These are phyloP conservation scores for Phyllopteryx taeniolatus DNA, from an alignment of 2,113 vertebrate species.

Conservation along the genomic window DNA sequence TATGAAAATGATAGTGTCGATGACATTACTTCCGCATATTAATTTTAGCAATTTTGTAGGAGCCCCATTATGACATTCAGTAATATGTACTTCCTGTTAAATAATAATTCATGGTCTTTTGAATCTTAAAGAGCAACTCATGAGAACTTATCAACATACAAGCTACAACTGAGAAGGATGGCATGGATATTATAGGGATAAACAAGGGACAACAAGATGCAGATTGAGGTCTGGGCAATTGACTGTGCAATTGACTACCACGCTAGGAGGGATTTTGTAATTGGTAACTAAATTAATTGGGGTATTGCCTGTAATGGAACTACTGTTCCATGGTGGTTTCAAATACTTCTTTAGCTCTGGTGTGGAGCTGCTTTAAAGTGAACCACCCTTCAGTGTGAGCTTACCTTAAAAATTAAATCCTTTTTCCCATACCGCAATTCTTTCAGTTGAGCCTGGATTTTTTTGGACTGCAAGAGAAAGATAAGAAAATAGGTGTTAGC, in stretches of 20 bases:
- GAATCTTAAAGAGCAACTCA: too few relatives aligned
- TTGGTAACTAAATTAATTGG: conserved; percentile 55
- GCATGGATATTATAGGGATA: conserved; percentile 5
- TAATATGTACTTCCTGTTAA: too few relatives aligned
- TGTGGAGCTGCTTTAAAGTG: conserved; percentile 42
- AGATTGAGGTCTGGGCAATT: conserved; percentile 12
- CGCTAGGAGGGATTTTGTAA: conserved; percentile 40
- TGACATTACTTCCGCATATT: too few relatives aligned
- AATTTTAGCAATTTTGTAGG: too few relatives aligned
- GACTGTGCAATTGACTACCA: conserved; percentile 25
- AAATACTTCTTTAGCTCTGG: conserved; percentile 50
- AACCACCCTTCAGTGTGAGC: conserved; percentile 54
- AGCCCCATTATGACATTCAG: too few relatives aligned
- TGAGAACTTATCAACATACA: conserved; percentile 19
- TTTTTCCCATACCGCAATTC: conserved; percentile 98
- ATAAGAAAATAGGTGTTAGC: conserved; percentile 70
- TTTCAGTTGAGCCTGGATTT: conserved; percentile 97
- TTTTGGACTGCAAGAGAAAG: conserved; percentile 88
- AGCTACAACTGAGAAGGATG: conserved; percentile 29
- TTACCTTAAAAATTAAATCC: conserved; percentile 98
- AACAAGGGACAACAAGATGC: conserved; percentile 16
- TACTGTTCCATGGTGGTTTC: conserved; percentile 50
- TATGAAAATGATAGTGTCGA: too few relatives aligned
- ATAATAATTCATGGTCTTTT: too few relatives aligned
- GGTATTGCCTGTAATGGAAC: conserved; percentile 44